Conservation (phyloP, 2,113 vertebrate species). For the Calyptommatus sinebrachiatus region DNA sequence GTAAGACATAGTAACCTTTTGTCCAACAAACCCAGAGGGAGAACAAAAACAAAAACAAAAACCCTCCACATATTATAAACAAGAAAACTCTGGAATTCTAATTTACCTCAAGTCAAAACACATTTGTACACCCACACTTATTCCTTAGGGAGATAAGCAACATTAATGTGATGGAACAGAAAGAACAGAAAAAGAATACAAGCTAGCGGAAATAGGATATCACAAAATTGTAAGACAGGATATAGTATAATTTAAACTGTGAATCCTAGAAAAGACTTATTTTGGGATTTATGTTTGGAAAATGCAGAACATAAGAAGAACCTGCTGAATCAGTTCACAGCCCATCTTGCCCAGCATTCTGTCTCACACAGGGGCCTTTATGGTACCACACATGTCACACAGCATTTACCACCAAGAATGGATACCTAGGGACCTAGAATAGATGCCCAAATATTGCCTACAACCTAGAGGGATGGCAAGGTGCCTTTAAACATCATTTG, state of each 20-base stretch:
- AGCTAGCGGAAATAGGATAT: constrained; percentile 18
- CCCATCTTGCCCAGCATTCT: neutral
- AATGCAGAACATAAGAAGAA: too few species aligned
- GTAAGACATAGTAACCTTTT: constrained; percentile 31
- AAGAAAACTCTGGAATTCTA: neutral
- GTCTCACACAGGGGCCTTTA: too few species aligned
- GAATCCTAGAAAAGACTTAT: neutral
- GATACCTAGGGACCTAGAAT: too few species aligned
- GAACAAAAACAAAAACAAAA: neutral
- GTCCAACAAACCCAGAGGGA: neutral
- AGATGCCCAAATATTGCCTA: too few species aligned
- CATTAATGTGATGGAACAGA: neutral
- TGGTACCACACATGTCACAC: neutral
- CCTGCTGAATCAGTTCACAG: too few species aligned
- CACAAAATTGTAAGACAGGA: neutral
- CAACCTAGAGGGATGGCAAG: too few species aligned
- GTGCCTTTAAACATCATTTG: too few species aligned
- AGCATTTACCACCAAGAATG: neutral
- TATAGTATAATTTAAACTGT: neutral
- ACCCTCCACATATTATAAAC: neutral
- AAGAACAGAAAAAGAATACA: neutral
- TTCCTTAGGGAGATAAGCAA: neutral
- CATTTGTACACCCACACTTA: accelerated
- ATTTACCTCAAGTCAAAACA: neutral
- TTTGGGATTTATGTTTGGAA: neutral